Base-by-base conservation (phyloP, 2,888 invertebrate species). In the Leucophenga maculata region DNA sequence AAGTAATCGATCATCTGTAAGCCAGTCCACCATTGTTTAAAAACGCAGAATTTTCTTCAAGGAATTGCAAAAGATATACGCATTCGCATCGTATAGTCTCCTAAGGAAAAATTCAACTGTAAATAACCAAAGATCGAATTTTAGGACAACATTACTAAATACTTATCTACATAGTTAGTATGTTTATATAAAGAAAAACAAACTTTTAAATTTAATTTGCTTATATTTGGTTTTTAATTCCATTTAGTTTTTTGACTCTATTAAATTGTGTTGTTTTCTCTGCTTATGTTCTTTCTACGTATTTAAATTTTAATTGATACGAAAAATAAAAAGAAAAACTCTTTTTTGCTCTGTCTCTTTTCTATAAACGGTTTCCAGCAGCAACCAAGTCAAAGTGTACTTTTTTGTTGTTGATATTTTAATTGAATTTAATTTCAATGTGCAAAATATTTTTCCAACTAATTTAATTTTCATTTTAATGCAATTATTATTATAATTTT, bases 381-480 rank as follows among this genome's bases (percentile, higher is more conserved):
- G 39, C 39, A 39, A 52, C 31, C 32, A 54, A 66, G 22, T 66
- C 55, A 75, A 74, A 80, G 79, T 86, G 80, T 83, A 82, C 80
- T 86, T 79, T 86, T 86, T 76, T 82, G 85, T 86, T 86, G 78
- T 86, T 86, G 85, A 20, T 55, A 22, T 82, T 77, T 72, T 73
- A 70, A 72, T 78, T 75, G 16, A 54, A 32, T 72, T 64, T 32
- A 54, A 32, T 66, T 73, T 65, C 4, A 55, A 55, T 26, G 26
- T 26, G 26, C 26, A 26, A 18, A 6, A 55, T 22, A 55, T 55
- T 6, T 39, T 54, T 55, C 69, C 68, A 68, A 71, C 70, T 59
- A 66, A 70, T 74, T 74, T 68, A 70, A 72, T 72, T 72, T 72
- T 70, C 67, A 68, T 71, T 75, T 26, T 26, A 26, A 26, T 26